Conservation (phyloP, 2,113 vertebrate species). For the Stigmatopora argus region DNA sequence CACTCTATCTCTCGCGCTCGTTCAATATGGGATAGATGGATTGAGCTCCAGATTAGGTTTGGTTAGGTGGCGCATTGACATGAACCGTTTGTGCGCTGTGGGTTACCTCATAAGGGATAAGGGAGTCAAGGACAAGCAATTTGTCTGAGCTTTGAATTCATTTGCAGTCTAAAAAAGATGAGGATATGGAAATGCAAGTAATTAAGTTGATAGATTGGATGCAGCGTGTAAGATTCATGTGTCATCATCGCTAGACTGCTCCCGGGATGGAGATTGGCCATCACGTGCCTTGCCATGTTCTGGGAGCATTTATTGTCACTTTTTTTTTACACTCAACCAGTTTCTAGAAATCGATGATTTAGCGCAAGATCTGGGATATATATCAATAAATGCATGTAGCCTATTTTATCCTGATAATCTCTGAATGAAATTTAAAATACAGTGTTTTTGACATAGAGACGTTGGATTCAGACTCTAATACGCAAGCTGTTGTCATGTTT, state of each 20-base stretch:
- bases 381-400: too few species aligned
- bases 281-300: slow-evolving; percentile 38
- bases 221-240: slow-evolving; percentile 44
- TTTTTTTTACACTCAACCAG: background rate
- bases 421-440: too few species aligned
- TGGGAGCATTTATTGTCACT: background rate
- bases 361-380: background rate
- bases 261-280: slow-evolving; percentile 37
- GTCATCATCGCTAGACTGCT: slow-evolving; percentile 41
- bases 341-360: background rate
- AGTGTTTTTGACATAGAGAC: too few species aligned
- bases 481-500: background rate
- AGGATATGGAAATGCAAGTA: slow-evolving; percentile 63
- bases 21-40: slow-evolving; percentile 45
- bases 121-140: slow-evolving; percentile 63
- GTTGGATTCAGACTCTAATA: background rate
- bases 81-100: slow-evolving; percentile 9
- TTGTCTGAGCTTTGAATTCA: slow-evolving; percentile 67
- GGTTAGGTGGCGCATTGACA: slow-evolving; percentile 28
- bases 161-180: slow-evolving; percentile 62
- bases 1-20: slow-evolving; percentile 40
- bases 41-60: slow-evolving; percentile 42
- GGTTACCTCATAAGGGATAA: slow-evolving; percentile 34
- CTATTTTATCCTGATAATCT: too few species aligned
- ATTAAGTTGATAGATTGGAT: slow-evolving; percentile 74